Base-by-base conservation (phyloP, 1,140 invertebrate species). In the Drosophila triauraria region DNA sequence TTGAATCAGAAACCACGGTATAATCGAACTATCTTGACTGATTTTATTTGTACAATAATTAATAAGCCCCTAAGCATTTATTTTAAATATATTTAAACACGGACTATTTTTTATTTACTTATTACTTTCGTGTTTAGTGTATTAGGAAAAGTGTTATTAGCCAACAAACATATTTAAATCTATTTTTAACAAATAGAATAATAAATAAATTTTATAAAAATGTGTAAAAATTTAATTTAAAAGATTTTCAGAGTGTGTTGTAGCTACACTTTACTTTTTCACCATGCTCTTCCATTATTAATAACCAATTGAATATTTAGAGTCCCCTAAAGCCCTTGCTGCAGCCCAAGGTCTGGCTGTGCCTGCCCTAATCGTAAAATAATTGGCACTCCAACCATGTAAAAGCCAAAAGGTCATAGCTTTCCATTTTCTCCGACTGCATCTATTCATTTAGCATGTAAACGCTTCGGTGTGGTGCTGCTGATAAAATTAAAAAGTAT, bases 401-500 rank as follows among this genome's bases (percentile, higher is more conserved):
- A 20, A 20, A 13, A 9, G 32, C 13, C 15, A 1, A 17, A 27
- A 30, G 48, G 40, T 53, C 6, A 20, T 6, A 23, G 17, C 9
- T 44, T 25, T 23, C 38, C 40, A 8, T 48, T 85, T 84, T 84
- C 48, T 71, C 42, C 54, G 38, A 62, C 77, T 88, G 85, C 54
- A 46, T 40, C 43, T 53, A 70, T 58, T 88, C 69, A 88, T 84
- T 88, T 88, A 68, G 69, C 69, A 84, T 90, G 80, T 78, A 75
- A 83, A 68, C 80, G 76, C 61, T 80, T 64, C 64, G 58, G 79
- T 70, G 74, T 71, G 77, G 74, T 71, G 77, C 76, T 75, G 79
- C 83, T 83, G 80, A 83, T 87, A 87, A 87, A 87, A 87, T 87
- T 88, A 90, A 88, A 88, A 88, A 90, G 85, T 60, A 90, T 88